Percentiles rank a stretch among this genome's conserved stretches.
Evolutionary conservation across 2,113 vertebrate species (phyloP).

Genomic region (Cephalopterus ornatus): DNA sequence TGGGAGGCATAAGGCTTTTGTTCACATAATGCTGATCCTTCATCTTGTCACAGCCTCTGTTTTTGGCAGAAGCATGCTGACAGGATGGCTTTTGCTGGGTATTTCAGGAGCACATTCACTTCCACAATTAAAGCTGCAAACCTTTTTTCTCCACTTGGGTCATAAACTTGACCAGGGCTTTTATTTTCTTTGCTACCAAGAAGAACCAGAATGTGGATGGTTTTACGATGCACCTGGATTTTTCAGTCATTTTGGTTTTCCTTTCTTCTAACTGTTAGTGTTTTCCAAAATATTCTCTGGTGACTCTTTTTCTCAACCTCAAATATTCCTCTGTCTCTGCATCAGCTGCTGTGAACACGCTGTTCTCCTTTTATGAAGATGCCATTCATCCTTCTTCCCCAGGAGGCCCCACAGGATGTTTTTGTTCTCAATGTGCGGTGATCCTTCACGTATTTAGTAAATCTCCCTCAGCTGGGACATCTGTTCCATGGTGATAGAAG

Average conservation of each 20-base stretch:
- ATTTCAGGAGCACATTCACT: neutral
- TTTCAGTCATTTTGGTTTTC: neutral
- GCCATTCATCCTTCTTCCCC: neutral
- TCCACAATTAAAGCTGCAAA: neutral
- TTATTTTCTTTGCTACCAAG: neutral
- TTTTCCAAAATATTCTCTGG: neutral
- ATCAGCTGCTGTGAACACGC: neutral
- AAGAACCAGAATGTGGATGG: neutral
- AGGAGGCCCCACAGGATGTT: neutral
- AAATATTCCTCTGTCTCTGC: neutral
- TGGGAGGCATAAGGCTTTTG: neutral
- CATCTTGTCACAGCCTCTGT: neutral
- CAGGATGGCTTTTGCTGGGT: neutral
- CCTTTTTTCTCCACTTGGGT: neutral
- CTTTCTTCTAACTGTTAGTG: neutral
- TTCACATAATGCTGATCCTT: neutral
- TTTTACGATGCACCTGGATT: neutral
- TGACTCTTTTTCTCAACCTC: neutral
- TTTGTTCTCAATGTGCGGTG: neutral
- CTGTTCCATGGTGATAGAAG: slow-evolving; percentile 11
- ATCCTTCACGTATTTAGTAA: neutral
- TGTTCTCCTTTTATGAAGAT: slow-evolving; percentile 18
- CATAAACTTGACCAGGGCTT: neutral
- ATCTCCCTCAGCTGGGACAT: neutral
- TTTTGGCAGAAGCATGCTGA: neutral